Conservation (phyloP, 2,888 invertebrate species). For the Exephanes ischioxanthus region DNA sequence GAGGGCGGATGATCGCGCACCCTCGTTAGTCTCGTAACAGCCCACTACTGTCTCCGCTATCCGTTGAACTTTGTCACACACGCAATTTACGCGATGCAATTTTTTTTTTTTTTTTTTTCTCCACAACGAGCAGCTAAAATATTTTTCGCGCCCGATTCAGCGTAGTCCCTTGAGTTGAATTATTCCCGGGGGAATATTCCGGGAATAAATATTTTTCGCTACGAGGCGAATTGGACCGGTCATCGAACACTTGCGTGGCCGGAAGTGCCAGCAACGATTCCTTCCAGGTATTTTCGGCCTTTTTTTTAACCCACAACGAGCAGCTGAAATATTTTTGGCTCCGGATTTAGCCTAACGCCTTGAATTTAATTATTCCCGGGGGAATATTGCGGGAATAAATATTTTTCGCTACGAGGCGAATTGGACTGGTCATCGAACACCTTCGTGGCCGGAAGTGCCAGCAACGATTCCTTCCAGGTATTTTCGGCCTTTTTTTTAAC, state of each 20-base stretch:
- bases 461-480: too few relatives aligned
- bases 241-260: too few relatives aligned
- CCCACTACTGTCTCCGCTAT: constrained; percentile 3
- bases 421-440: too few relatives aligned
- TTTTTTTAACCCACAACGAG: neutral
- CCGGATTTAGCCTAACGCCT: neutral
- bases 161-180: neutral
- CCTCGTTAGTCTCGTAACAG: constrained; percentile 39
- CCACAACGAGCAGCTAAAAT: neutral
- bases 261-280: neutral
- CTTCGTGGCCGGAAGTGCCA: neutral
- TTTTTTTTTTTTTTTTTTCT: neutral
- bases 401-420: neutral
- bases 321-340: neutral
- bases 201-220: neutral
- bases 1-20: constrained; percentile 27
- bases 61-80: constrained; percentile 4
- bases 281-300: too few relatives aligned
- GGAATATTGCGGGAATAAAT: neutral
- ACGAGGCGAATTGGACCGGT: too few relatives aligned
- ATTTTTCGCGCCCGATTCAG: neutral
- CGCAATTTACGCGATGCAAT: constrained; percentile 2
- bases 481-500: neutral
- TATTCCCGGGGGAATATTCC: neutral
- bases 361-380: neutral